Conservation (phyloP, 2,113 vertebrate species). For the Calidris pugnax region DNA sequence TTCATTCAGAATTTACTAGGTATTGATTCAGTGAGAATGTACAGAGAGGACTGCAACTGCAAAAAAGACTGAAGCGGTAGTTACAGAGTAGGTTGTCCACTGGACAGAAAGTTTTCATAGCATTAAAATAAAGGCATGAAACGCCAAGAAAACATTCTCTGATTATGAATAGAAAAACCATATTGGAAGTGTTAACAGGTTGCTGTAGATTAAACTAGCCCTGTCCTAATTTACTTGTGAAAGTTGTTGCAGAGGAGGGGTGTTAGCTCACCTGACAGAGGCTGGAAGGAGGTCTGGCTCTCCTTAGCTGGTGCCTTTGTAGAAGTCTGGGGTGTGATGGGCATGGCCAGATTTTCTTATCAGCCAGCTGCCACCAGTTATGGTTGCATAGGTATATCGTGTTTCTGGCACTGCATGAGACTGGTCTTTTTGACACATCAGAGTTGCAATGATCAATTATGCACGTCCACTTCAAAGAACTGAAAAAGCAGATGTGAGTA, state of each 20-base stretch:
- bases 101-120: background rate
- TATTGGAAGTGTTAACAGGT: background rate
- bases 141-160: background rate
- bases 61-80: accelerated
- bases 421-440: background rate
- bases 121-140: background rate
- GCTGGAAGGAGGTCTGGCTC: background rate
- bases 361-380: background rate
- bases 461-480: background rate
- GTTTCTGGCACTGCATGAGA: accelerated
- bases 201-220: background rate
- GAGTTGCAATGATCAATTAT: background rate
- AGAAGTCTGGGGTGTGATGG: background rate
- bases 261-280: background rate
- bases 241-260: background rate
- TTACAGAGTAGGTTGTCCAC: background rate
- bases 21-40: background rate
- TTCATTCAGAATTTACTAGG: background rate
- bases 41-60: background rate
- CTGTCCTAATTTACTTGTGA: background rate
- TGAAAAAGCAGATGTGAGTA: background rate
- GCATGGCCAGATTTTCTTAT: background rate
- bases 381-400: background rate
- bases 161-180: background rate
- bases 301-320: background rate